Evolutionary conservation across 2,113 vertebrate genomes (phyloP).

Genomic region (Hippoglossus stenolepis): DNA sequence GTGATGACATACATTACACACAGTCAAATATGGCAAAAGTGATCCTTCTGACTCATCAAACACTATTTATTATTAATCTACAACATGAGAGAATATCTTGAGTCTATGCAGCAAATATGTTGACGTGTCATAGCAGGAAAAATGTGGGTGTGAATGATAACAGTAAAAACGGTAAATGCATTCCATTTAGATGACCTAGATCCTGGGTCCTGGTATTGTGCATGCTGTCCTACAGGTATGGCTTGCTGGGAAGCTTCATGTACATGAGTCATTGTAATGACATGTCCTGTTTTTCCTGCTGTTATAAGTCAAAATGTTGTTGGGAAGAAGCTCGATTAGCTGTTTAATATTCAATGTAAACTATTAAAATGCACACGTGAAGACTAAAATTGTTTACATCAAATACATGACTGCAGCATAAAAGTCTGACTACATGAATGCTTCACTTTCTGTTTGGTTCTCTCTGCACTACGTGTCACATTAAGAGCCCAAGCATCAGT

Average conservation of each 20-base stretch:
- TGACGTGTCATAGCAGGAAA: background rate
- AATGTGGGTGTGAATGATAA: too few species aligned
- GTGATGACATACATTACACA: too few species aligned
- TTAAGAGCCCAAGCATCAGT: background rate
- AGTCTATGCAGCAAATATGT: background rate
- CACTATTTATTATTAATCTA: too few species aligned
- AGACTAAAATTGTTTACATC: background rate
- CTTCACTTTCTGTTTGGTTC: background rate
- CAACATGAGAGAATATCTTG: too few species aligned
- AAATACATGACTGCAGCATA: too few species aligned
- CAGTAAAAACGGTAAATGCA: background rate
- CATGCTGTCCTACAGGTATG: background rate
- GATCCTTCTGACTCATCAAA: too few species aligned
- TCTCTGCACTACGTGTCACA: slow-evolving; percentile 5
- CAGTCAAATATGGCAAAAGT: too few species aligned
- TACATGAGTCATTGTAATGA: too few species aligned
- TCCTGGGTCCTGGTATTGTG: background rate
- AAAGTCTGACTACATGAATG: background rate
- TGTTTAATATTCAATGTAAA: background rate
- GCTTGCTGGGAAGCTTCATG: background rate
- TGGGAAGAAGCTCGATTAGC: background rate
- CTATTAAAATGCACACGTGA: too few species aligned
- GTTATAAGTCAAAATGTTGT: background rate
- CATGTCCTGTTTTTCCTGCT: background rate
- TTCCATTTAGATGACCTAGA: background rate